Evolutionary conservation across 35 echinoderm and acorn worm genomes (phyloP), one percentile per base, ranked within the genome.

Genomic region (Heliocidaris erythrogramma): DNA sequence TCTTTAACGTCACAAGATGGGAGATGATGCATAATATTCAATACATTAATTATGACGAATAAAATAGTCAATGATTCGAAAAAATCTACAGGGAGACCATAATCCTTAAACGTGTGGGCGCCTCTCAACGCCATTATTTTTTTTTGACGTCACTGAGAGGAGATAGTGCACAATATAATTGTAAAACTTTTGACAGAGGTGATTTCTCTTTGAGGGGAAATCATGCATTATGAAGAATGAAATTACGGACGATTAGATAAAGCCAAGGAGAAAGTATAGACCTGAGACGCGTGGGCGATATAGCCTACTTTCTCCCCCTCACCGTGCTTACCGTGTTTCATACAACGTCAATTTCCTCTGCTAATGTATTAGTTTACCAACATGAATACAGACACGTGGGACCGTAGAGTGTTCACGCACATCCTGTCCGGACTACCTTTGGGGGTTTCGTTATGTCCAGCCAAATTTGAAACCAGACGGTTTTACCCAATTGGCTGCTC

Each of bases 361-460:
- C 21, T 78, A 78, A 78, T 78, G 17, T 78, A 78, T 78, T 78
- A 78, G 65, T 78, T 78, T 78, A 78, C 65, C 65, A 21, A 78
- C 65, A 78, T 78, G 65, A 78, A 78, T 78, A 78, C 65, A 78
- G 65, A 78, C 65, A 78, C 65, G 65, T 78, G 65, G 65, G 65
- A 1, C 65, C 27, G 27, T 0, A 4, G 27, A 78, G 65, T 78
- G 65, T 78, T 78, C 65, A 78, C 65, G 18, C 27, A 78, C 65
- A 78, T 78, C 65, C 65, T 78, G 65, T 78, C 65, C 65, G 17
- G 27, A 78, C 65, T 78, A 18, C 65, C 65, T 27, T 21, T 7
- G 17, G 27, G 65, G 27, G 8, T 78, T 78, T n/a, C 65, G 65
- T 78, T 78, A 78, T 78, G 65, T 78, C 17, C 65, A 78, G 65